Evolutionary conservation across 2,113 vertebrate species (phyloP), one percentile per base, ranked within the genome.

Genomic region (Oceanodroma tethys): DNA sequence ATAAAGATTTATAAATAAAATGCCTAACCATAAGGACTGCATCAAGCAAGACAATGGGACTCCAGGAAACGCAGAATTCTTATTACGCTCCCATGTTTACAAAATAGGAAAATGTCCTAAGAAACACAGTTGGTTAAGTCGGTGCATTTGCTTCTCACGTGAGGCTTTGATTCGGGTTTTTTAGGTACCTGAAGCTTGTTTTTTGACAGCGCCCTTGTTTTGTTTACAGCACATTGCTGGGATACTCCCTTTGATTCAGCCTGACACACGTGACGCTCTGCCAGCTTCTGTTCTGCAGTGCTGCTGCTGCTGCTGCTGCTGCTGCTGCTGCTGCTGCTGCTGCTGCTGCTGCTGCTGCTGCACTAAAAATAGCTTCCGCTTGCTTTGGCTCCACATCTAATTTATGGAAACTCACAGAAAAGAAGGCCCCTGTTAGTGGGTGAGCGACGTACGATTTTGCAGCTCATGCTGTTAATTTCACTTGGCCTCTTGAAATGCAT

Each of bases 171-270:
- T 86, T 90, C 2, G 29, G 53, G 47, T 43, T 95, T 90, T 88
- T 97, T 95, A 74, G 97, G 97, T 97, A 96, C 95, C 96, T 94
- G 95, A 56, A 97, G 97, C 97, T 98, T 98, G 98, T 97, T 98
- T 98, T 99, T 97, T 98, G 97, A 97, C 97, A 97, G 98, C 98
- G 98, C 99, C 98, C 98, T 98, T 98, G 98, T 98, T 99, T 99
- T 99, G 99, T 99, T 99, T 99, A 99, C 98, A 98, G 98, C 98
- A 96, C 98, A 99, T 98, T 99, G 98, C 98, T 97, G 98, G 98
- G 98, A 99, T 99, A 99, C 99, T 99, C 98, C 98, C 98, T 99
- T 98, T 99, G 98, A 99, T 98, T 99, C 98, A 97, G 98, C 97
- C 97, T 97, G 75, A 97, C 98, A 98, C 99, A 98, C 98, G 98